These are phyloP conservation scores for Syrmaticus mikado DNA, from an alignment of 2,113 vertebrate genomes.

Conservation along the genomic window DNA sequence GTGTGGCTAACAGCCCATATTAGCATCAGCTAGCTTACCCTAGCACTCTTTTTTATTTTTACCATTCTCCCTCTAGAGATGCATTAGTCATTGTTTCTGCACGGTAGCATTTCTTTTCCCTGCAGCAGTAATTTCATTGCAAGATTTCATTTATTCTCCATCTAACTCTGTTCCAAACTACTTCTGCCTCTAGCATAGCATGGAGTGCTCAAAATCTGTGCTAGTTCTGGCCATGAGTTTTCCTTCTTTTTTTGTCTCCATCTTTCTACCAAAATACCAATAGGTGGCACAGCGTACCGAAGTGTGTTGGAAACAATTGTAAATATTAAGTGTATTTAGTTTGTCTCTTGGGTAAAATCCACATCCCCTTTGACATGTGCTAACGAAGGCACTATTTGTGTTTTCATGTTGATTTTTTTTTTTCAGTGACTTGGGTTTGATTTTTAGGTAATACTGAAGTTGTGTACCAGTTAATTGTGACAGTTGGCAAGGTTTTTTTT, in stretches of 20 bases:
- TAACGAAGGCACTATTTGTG: rapidly evolving
- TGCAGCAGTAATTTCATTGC: conserved; percentile 22
- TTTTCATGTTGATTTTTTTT: not conserved
- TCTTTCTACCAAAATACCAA: not conserved
- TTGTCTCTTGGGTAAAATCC: not conserved
- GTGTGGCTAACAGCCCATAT: not conserved
- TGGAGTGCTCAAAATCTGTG: not conserved
- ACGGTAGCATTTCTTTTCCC: not conserved
- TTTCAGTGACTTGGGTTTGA: not conserved
- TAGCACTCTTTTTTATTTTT: not conserved
- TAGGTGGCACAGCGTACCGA: not conserved
- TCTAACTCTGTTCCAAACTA: not conserved
- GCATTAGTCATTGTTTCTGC: conserved; percentile 22
- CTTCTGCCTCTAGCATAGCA: not conserved
- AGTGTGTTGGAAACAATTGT: not conserved
- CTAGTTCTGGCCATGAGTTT: not conserved
- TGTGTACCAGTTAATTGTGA: not conserved
- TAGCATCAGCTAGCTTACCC: not conserved
- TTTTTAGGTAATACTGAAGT: not conserved
- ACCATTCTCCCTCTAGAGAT: not conserved
- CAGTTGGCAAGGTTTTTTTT: not conserved
- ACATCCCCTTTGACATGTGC: rapidly evolving
- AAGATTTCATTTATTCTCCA: conserved; percentile 11
- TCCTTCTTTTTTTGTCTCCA: not conserved
- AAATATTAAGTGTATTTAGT: not conserved